Evolutionary conservation across 2,797 vertebrate species (phyloP).

Genomic region (Gambusia yucatana): DNA sequence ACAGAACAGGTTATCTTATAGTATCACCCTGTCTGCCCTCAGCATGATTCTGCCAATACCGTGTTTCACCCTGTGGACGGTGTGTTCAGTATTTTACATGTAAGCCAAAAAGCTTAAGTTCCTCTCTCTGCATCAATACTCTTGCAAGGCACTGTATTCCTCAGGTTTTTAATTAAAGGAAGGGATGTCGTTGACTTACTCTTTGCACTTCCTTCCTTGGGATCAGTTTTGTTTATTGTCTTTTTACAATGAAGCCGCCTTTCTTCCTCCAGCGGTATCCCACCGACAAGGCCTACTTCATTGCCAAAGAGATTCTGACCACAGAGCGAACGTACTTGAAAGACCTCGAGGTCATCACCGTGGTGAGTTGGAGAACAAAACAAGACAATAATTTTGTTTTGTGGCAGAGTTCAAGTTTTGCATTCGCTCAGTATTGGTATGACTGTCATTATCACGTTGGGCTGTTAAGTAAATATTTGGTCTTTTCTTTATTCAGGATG

Average conservation of each 20-base stretch:
- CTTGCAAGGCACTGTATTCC: neutral
- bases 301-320: conserved; percentile 96
- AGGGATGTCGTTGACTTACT: neutral
- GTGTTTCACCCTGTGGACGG: neutral
- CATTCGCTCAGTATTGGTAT: neutral
- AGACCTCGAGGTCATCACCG: conserved; percentile 96
- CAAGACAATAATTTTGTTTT: too few species aligned
- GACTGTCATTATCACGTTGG: neutral
- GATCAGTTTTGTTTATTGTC: neutral
- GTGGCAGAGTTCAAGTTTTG: neutral
- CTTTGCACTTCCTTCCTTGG: neutral
- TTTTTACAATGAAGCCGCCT: neutral
- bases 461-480: neutral
- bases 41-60: neutral
- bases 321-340: conserved; percentile 96
- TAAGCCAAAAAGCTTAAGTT: neutral
- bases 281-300: conserved; percentile 92
- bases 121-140: neutral
- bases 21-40: neutral
- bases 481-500: neutral
- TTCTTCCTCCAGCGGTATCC: conserved; percentile 82
- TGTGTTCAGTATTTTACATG: neutral
- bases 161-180: neutral
- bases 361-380: conserved; percentile 84
- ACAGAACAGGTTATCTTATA: neutral